Evolutionary conservation across 2,888 invertebrate genomes (phyloP), one percentile per base, ranked within the genome.

Genomic region (Gari tellinella): DNA sequence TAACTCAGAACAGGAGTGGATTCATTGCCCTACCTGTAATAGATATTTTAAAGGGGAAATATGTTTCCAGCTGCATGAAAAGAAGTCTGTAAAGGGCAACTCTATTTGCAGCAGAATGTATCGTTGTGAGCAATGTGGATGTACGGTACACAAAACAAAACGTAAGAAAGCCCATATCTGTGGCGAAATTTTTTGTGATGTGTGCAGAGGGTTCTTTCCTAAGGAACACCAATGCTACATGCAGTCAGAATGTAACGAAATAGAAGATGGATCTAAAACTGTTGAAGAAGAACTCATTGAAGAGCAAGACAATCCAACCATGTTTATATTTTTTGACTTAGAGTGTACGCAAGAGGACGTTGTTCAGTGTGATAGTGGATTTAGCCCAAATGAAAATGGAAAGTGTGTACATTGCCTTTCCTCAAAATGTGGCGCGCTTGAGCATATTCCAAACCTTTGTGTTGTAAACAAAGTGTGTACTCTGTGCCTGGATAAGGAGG

Each of bases 211-310:
- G 14, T 62, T 52, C 31, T 51, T 41, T 31, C 14, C 19, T 4
- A 19, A 62, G 23, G 62, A 43, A 14, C 52, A 62, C 25, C 52
- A 45, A n/a, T 63, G 63, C 37, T 63, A 53, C 38, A 63, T 53
- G 63, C 1, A 23, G 15, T 53, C 63, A 1, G 63, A 48, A 19
- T 21, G 51, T 2, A 12, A 63, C n/a, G 61, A 61, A 10, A 48
- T 25, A 23, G 38, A 14, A 10, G 38, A 63, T 46, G 49, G 23
- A 23, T 38, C 23, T 4, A 60, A 43, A 37, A 53, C 58, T 1
- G n/a, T 67, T 14, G 52, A 61, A 14, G 53, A 43, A 19, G 52
- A 60, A 25, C 7, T 58, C 4, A 46, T 60, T 7, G 26, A 67
- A n/a, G 46, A 61, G 21, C 19, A 15, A 7, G 64, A 64, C 25